A percentile compares a stretch with the other conserved stretches of the same genome.
These are phyloP conservation scores for Blastomussa wellsi DNA, from an alignment of 92 coral and sea anemone genomes.

Conservation along the genomic window DNA sequence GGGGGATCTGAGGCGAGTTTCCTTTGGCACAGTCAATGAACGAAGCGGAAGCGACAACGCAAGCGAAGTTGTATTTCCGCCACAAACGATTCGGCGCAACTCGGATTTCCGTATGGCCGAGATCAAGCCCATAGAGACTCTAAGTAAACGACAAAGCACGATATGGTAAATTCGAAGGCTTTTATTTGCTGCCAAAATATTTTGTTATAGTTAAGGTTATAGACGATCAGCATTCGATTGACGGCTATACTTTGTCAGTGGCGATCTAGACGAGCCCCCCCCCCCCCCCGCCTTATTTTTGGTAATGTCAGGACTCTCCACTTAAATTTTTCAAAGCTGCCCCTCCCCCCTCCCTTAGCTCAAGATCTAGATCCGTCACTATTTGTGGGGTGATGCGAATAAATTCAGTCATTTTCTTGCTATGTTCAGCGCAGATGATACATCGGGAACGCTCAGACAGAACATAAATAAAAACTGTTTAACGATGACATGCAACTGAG, in stretches of 20 bases:
- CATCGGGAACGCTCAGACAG: not conserved
- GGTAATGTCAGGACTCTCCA: too few relatives aligned
- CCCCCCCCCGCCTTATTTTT: too few relatives aligned
- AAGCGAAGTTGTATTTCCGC: conserved; percentile 26
- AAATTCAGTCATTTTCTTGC: too few relatives aligned
- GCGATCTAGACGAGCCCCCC: too few relatives aligned
- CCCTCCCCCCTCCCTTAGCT: too few relatives aligned
- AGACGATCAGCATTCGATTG: not conserved
- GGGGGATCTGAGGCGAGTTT: conserved; percentile 41
- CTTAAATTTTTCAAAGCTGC: too few relatives aligned
- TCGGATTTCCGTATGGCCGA: conserved; percentile 48
- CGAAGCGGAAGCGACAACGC: conserved; percentile 30
- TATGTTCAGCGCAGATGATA: too few relatives aligned
- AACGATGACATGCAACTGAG: not conserved
- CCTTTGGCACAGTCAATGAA: conserved; percentile 29
- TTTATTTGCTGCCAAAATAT: not conserved
- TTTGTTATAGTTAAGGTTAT: not conserved
- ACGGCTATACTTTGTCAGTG: too few relatives aligned
- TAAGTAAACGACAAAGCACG: conserved; percentile 66
- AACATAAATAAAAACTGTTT: not conserved
- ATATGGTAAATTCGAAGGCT: too few relatives aligned
- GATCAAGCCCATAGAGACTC: conserved; percentile 48
- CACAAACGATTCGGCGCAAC: conserved; percentile 34
- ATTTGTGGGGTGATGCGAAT: too few relatives aligned
- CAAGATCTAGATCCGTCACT: too few relatives aligned